These are phyloP conservation scores for Tipula vernalis DNA, from an alignment of 2,888 invertebrate species.

Conservation along the genomic window DNA sequence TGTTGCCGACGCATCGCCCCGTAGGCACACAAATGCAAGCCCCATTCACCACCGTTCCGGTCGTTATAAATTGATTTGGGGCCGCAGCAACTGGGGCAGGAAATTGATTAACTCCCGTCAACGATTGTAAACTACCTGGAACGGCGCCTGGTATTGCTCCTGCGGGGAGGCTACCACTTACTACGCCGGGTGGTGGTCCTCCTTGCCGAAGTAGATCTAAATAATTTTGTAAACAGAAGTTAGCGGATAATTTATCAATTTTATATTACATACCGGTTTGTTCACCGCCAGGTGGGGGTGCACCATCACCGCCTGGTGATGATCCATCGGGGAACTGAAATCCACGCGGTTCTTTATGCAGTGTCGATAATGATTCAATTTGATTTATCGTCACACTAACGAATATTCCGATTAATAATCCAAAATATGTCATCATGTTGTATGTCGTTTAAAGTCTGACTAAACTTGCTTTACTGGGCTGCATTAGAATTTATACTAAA, in stretches of 20 bases:
- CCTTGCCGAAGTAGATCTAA: not conserved
- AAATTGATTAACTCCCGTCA: not conserved
- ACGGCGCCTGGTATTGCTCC: not conserved
- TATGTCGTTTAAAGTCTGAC: not conserved
- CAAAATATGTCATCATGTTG: not conserved
- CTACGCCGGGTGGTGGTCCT: not conserved
- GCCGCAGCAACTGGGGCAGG: not conserved
- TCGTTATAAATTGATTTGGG: not conserved
- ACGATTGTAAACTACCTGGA: not conserved
- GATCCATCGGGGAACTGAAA: not conserved
- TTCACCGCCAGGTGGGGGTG: not conserved
- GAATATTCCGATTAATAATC: not conserved
- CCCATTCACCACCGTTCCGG: not conserved
- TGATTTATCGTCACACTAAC: not conserved
- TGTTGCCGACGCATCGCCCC: constrained; percentile 25
- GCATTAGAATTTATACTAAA: not conserved
- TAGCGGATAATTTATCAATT: not conserved
- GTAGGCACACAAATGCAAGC: constrained; percentile 31
- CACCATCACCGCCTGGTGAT: not conserved
- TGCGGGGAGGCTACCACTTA: not conserved
- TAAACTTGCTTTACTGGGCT: not conserved
- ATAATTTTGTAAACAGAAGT: not conserved
- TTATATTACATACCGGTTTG: not conserved
- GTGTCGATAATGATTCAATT: not conserved
- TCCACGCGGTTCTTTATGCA: not conserved